These are phyloP conservation scores for Okapia johnstoni DNA, from an alignment of 2,113 vertebrate genomes.

Conservation along the genomic window DNA sequence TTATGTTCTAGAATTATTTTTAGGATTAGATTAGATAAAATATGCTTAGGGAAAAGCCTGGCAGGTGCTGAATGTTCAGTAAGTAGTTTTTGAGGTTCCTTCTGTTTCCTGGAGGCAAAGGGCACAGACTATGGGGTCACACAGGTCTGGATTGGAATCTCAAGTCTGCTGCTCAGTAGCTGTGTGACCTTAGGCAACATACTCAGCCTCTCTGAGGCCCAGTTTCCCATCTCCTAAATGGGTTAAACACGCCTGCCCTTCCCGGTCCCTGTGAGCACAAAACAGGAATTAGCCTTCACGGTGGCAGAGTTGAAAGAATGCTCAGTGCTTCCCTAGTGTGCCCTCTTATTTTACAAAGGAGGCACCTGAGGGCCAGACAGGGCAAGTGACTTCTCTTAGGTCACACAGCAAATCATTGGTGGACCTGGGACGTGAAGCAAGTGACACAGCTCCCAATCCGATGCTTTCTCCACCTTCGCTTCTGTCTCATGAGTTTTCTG, in stretches of 20 bases:
- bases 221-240: background rate
- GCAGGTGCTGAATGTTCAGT: no score
- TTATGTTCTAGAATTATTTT: background rate
- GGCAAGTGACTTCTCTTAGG: background rate
- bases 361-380: background rate
- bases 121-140: background rate
- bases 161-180: background rate
- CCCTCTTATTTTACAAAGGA: background rate
- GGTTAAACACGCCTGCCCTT: background rate
- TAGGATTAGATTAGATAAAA: background rate
- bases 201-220: background rate
- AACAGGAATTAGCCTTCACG: background rate
- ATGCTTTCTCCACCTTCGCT: background rate
- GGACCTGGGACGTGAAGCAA: background rate
- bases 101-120: background rate
- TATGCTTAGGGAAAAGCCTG: background rate
- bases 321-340: background rate
- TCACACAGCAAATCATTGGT: background rate
- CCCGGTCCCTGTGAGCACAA: background rate
- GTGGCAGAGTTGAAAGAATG: background rate
- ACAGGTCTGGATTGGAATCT: background rate
- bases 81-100: no score
- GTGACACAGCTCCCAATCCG: background rate
- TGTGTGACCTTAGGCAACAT: background rate
- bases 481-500: background rate